These are phyloP conservation scores for Samia ricini DNA, from an alignment of 1,140 invertebrate genomes.

Conservation along the genomic window DNA sequence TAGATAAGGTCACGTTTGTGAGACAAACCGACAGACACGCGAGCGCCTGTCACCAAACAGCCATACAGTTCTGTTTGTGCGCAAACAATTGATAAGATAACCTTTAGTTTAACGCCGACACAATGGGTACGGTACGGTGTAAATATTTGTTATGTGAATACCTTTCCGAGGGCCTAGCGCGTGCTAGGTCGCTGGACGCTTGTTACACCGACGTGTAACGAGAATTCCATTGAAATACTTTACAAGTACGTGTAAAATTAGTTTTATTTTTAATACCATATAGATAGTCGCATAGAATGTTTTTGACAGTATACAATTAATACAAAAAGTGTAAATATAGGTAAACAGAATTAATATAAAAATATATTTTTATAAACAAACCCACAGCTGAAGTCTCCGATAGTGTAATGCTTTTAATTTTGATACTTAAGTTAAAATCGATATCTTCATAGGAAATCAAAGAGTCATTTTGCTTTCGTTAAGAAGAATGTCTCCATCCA, in stretches of 20 bases:
- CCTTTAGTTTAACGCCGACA: slow-evolving; percentile 67
- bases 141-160: slow-evolving; percentile 69
- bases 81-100: slow-evolving; percentile 72
- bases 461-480: too few relatives aligned
- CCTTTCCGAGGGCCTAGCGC: slow-evolving; percentile 59
- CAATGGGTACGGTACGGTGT: slow-evolving; percentile 56
- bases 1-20: slow-evolving; percentile 49
- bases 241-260: neutral
- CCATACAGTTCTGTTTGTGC: slow-evolving; percentile 39
- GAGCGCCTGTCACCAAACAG: slow-evolving; percentile 69
- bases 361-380: too few relatives aligned
- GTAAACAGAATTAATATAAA: too few relatives aligned
- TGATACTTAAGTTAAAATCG: too few relatives aligned
- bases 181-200: slow-evolving; percentile 30
- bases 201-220: slow-evolving; percentile 43
- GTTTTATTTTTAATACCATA: neutral
- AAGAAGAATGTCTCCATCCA: too few relatives aligned
- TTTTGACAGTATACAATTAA: neutral
- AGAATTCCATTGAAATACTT: neutral
- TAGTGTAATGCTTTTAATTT: too few relatives aligned
- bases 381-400: too few relatives aligned
- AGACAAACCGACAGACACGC: slow-evolving; percentile 66
- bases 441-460: too few relatives aligned
- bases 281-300: too few relatives aligned
- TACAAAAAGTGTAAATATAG: too few relatives aligned